Evolutionary conservation across 1,140 invertebrate species (phyloP), one percentile per base, ranked within the genome.

Genomic region (Cardiocondyla obscurior): DNA sequence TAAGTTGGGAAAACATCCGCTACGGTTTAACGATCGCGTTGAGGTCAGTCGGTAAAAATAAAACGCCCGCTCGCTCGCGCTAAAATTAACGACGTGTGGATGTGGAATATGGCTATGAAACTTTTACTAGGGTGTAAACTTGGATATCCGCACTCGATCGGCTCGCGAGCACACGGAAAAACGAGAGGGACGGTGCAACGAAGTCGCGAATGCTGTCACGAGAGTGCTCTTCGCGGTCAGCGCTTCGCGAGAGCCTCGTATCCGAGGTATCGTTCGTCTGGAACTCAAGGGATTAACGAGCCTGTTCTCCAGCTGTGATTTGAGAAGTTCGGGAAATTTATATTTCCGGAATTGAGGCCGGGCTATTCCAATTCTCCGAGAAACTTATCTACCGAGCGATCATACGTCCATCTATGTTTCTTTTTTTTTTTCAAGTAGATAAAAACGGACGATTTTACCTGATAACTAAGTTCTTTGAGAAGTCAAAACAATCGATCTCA

Each of bases 41-140:
- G 87, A 89, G 86, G 87, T 89, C 87, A 88, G 81, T 85, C 87
- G 87, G 88, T 89, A 89, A 89, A 89, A 89, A 89, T 89, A 89
- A 89, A 89, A 65, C 84, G 64, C 70, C 44, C 12, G 30, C 69
- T 55, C 39, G 72, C 72, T 64, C 79, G 72, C 84, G 87, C 87
- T 89, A 88, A 89, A 89, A 89, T 89, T 89, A 89, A 89, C 87
- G 86, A 89, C 84, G 87, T 88, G 87, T 74, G 86, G 87, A 89
- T 72, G 84, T 81, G 81, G 86, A 88, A 88, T 89, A 88, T 89
- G 86, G 87, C 86, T 86, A 88, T 89, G 87, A 89, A 89, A 89
- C 86, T 89, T 89, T 89, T 89, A 89, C 88, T 62, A 81, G 55
- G 81, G 53, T 84, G 70, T 89, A 89, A 89, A 89, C 84, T 81